A percentile compares a stretch with the other conserved stretches of the same genome.
Evolutionary conservation across 2,888 invertebrate species (phyloP).

Genomic region (Aleiodes testaceus): DNA sequence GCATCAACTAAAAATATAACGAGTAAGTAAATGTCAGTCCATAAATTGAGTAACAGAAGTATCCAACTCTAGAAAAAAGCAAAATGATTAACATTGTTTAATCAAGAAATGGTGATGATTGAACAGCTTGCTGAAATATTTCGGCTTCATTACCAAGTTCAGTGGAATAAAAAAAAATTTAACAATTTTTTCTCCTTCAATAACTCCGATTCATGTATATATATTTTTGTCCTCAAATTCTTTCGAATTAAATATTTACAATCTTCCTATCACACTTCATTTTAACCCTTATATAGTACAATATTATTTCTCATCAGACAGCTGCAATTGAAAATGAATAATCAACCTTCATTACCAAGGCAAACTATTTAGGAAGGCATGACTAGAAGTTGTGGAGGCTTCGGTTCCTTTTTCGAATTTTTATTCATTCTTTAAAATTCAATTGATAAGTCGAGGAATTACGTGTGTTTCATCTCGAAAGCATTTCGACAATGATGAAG

Average conservation of each 20-base stretch:
- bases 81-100: too few relatives aligned
- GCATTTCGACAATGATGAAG: not conserved
- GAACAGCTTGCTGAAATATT: not conserved
- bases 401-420: conserved; percentile 39
- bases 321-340: conserved; percentile 49
- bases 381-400: conserved; percentile 52
- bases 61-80: too few relatives aligned
- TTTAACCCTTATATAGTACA: conserved; percentile 20
- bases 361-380: conserved; percentile 47
- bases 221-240: conserved; percentile 20
- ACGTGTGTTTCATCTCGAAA: not conserved
- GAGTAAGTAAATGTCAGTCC: too few relatives aligned
- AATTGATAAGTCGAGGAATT: not conserved
- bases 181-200: not conserved
- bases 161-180: not conserved
- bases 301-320: conserved; percentile 45
- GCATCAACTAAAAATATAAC: too few relatives aligned
- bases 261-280: not conserved
- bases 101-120: too few relatives aligned
- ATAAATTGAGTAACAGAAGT: too few relatives aligned
- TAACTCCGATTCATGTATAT: conserved; percentile 25
- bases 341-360: conserved; percentile 42
- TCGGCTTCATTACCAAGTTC: not conserved
- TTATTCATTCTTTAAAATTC: not conserved
- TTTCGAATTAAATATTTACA: conserved; percentile 27